A percentile compares a stretch with the other conserved stretches of the same genome.
These are phyloP conservation scores for Aphidius gifuensis DNA, from an alignment of 1,140 invertebrate species.

Conservation along the genomic window DNA sequence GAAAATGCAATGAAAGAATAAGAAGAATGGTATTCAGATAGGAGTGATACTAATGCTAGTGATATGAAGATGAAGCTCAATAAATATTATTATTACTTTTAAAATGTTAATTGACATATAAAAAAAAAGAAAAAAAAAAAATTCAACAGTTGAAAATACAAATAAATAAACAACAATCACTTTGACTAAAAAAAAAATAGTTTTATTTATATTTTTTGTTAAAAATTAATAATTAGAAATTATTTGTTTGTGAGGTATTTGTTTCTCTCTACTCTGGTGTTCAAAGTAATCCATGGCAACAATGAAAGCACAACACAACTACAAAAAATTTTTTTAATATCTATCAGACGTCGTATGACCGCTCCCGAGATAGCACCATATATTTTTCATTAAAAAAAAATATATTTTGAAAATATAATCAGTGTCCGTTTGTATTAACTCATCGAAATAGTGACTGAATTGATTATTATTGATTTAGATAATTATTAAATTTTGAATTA, in stretches of 20 bases:
- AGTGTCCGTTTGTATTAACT: neutral
- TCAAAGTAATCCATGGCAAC: conserved; percentile 38
- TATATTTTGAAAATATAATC: neutral
- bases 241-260: too few species aligned
- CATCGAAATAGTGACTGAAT: neutral
- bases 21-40: conserved; percentile 77
- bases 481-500: too few species aligned
- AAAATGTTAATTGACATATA: too few species aligned
- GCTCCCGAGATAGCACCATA: conserved; percentile 14
- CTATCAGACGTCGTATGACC: conserved; percentile 31
- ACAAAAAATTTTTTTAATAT: neutral
- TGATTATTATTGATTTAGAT: too few species aligned
- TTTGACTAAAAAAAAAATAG: too few species aligned
- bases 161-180: too few species aligned
- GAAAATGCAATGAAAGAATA: conserved; percentile 58
- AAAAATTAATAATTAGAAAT: too few species aligned
- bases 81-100: too few species aligned
- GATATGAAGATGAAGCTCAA: conserved; percentile 28
- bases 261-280: conserved; percentile 5
- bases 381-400: neutral
- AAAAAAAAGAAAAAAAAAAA: too few species aligned
- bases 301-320: conserved; percentile 29
- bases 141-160: too few species aligned
- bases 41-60: conserved; percentile 63
- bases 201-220: too few species aligned